phyloP scores from a whole-genome alignment of 2,113 vertebrate genomes.

The Muscicapa adusta region DNA sequence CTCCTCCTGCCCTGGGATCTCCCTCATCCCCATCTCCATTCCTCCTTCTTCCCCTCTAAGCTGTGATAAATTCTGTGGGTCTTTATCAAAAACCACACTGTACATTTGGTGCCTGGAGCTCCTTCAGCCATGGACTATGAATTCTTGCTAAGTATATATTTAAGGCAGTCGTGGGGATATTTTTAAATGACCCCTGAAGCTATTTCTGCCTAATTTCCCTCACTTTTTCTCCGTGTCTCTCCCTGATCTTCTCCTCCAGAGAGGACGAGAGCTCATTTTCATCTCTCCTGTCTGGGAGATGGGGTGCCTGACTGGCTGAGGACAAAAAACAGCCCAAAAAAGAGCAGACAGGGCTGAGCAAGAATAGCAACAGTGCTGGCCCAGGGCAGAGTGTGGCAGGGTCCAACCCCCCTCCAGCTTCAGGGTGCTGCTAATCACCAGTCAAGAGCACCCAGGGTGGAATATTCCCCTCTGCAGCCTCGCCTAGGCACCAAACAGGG shows the following conservation, averaged over 20 bases:
- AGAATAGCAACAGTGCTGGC: neutral
- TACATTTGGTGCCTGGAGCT: constrained; percentile 33
- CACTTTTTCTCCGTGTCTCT: neutral
- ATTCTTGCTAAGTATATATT: constrained; percentile 40
- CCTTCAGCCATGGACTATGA: constrained; percentile 35
- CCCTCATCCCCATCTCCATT: neutral
- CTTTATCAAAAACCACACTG: neutral
- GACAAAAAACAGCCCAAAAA: neutral
- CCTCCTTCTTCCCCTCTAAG: neutral
- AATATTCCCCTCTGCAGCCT: neutral
- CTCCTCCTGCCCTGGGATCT: neutral
- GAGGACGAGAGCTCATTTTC: constrained; percentile 38
- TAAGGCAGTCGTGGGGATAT: constrained; percentile 42
- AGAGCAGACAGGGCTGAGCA: neutral
- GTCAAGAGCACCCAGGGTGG: neutral
- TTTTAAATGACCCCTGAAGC: constrained; percentile 67
- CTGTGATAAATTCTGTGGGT: neutral
- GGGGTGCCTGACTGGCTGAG: neutral
- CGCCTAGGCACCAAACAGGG: neutral
- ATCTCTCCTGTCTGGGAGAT: constrained; percentile 4
- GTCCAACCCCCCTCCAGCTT: neutral
- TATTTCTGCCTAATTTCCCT: constrained; percentile 60
- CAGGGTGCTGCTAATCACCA: neutral
- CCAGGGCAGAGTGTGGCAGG: rapidly evolving
- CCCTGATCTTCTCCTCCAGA: neutral